Evolutionary conservation across 2,113 vertebrate genomes (phyloP).

Genomic region (Neogale vison): DNA sequence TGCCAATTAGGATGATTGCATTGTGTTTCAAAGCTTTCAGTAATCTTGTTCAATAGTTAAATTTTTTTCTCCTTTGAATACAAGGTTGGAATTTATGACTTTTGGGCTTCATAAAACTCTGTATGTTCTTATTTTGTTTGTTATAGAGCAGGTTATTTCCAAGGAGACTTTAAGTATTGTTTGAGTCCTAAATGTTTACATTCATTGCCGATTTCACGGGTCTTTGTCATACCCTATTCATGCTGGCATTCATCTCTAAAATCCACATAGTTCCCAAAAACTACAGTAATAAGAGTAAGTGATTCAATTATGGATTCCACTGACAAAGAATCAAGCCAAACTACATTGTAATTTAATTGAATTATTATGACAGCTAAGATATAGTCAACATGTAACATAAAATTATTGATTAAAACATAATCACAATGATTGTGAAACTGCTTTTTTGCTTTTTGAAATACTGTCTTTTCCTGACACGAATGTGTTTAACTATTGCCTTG

Average conservation of each 20-base stretch:
- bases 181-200: background rate
- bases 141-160: background rate
- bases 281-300: background rate
- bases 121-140: conserved; percentile 19
- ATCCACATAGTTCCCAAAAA: background rate
- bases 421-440: background rate
- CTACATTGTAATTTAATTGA: background rate
- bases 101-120: background rate
- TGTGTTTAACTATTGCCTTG: background rate
- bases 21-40: background rate
- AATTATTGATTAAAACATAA: background rate
- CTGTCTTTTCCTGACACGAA: background rate
- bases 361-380: background rate
- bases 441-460: background rate
- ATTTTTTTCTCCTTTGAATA: conserved; percentile 20
- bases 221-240: background rate
- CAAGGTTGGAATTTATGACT: conserved; percentile 7
- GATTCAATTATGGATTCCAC: background rate
- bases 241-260: background rate
- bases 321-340: conserved; percentile 41
- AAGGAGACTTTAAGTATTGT: background rate
- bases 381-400: background rate
- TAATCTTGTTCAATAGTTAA: background rate
- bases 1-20: background rate
- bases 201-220: background rate